Base-by-base conservation (phyloP, 2,888 invertebrate species). In the Lasioglossum marginatum region DNA sequence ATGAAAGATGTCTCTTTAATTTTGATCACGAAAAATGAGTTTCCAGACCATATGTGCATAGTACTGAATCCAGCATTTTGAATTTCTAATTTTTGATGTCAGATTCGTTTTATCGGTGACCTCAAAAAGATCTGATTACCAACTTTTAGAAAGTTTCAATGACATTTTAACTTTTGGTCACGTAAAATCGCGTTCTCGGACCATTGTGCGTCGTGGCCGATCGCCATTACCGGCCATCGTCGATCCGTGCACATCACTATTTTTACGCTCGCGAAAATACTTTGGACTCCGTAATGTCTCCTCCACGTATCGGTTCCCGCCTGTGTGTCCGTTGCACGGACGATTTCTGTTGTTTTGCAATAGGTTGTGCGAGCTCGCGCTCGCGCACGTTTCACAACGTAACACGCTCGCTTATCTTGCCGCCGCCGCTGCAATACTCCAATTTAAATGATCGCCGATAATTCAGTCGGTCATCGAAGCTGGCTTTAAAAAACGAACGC, bases 361-460 rank as follows among this genome's bases (percentile, higher is more conserved):
- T 60, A 27, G n/a, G 78, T 63, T 63, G 63, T 31, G 63, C 31
- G 63, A 16, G 16, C 63, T 14, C 27, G 63, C 48, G 70, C 68
- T 48, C 45, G 45, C 45, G 34, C 27, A 23, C 27, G 48, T 83
- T 76, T 82, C 76, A 52, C 82, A 76, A 82, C 76, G 75, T 76
- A 76, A 63, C 83, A 16, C 19, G 0, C 34, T 34, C n/a, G 68
- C 71, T 79, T 83, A 75, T 79, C 84, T 52, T 31, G 45, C 45
- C 75, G 71, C 27, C 57, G 57, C 57, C 74, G 75, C 31, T 79
- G 79, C 85, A 85, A 74, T 72, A 79, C 85, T 83, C 85, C 79
- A 79, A 83, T 84, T 85, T 78, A 72, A 79, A 75, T 68, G 84
- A 83, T 75, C 37, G 74, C 60, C 60, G 84, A 83, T 83, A 74